Conservation (phyloP, 2,888 invertebrate genomes). For the Gymnocheta viridis region DNA sequence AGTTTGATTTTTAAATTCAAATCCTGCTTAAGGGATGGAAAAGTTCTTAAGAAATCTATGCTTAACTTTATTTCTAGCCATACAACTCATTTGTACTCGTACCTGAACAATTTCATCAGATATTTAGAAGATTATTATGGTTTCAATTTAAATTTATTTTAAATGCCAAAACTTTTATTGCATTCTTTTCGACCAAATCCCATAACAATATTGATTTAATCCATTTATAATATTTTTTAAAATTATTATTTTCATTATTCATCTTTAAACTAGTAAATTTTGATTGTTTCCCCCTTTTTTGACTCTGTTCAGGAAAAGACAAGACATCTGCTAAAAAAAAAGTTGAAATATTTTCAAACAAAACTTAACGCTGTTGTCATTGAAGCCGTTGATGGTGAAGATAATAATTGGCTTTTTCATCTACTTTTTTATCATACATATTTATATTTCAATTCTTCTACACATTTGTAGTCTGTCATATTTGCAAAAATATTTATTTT, state of each 20-base stretch:
- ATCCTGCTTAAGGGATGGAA: too few relatives aligned
- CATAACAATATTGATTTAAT: conserved; percentile 19
- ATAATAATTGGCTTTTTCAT: conserved; percentile 49
- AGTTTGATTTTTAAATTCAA: too few relatives aligned
- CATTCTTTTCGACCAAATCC: not conserved
- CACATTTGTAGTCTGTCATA: not conserved
- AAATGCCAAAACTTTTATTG: not conserved
- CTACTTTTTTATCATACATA: not conserved
- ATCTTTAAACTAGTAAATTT: conserved; percentile 18
- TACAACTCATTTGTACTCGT: too few relatives aligned
- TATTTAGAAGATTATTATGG: too few relatives aligned
- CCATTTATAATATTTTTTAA: not conserved
- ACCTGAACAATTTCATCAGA: too few relatives aligned
- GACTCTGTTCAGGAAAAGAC: not conserved
- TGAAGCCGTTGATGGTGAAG: conserved; percentile 30
- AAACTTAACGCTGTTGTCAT: conserved; percentile 12
- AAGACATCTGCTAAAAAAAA: conserved; percentile 41
- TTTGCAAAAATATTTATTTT: conserved; percentile 4
- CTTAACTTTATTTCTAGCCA: too few relatives aligned
- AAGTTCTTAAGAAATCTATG: too few relatives aligned
- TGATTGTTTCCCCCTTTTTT: not conserved
- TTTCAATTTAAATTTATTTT: too few relatives aligned
- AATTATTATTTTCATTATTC: conserved; percentile 9
- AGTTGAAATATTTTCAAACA: conserved; percentile 19
- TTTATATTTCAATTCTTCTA: not conserved